A percentile compares a stretch with the other conserved stretches of the same genome.
Conservation (phyloP, 2,888 invertebrate genomes). For the Drosophila neutralis region DNA sequence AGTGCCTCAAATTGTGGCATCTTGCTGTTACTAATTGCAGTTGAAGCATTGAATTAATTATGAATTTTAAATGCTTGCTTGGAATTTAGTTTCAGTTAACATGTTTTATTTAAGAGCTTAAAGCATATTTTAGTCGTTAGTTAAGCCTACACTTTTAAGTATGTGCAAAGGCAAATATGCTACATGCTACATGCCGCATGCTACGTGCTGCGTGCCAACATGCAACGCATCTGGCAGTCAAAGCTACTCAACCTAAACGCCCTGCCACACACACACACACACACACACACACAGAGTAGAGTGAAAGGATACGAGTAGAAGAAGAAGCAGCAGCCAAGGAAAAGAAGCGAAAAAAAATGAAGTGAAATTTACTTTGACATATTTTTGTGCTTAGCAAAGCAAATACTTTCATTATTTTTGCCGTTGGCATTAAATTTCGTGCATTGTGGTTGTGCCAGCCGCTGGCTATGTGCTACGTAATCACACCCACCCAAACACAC, state of each 20-base stretch:
- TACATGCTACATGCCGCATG: slow-evolving; percentile 43
- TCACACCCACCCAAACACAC: slow-evolving; percentile 35
- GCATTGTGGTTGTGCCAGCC: slow-evolving; percentile 65
- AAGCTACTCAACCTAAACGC: slow-evolving; percentile 47
- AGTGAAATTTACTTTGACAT: slow-evolving; percentile 81
- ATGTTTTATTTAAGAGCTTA: not conserved
- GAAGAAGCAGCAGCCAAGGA: slow-evolving; percentile 15
- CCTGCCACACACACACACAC: slow-evolving; percentile 20
- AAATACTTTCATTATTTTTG: slow-evolving; percentile 82
- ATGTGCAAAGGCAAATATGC: slow-evolving; percentile 30
- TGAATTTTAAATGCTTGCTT: slow-evolving; percentile 1
- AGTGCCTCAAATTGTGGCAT: not conserved
- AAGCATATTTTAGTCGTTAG: not conserved
- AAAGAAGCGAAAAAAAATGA: slow-evolving; percentile 61
- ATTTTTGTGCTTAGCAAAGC: slow-evolving; percentile 82
- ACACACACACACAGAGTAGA: slow-evolving; percentile 1
- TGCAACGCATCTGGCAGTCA: slow-evolving; percentile 64
- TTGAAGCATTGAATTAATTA: not conserved
- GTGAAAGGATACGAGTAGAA: slow-evolving; percentile 56
- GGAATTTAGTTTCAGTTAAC: not conserved
- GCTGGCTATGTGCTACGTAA: slow-evolving; percentile 50
- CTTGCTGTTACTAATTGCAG: not conserved
- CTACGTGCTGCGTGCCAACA: slow-evolving; percentile 65
- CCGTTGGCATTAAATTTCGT: slow-evolving; percentile 80
- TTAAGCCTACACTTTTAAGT: slow-evolving; percentile 4